A percentile compares a stretch with the other conserved stretches of the same genome.
Conservation (phyloP, 2,113 vertebrate species). For the Lagenorhynchus albirostris region DNA sequence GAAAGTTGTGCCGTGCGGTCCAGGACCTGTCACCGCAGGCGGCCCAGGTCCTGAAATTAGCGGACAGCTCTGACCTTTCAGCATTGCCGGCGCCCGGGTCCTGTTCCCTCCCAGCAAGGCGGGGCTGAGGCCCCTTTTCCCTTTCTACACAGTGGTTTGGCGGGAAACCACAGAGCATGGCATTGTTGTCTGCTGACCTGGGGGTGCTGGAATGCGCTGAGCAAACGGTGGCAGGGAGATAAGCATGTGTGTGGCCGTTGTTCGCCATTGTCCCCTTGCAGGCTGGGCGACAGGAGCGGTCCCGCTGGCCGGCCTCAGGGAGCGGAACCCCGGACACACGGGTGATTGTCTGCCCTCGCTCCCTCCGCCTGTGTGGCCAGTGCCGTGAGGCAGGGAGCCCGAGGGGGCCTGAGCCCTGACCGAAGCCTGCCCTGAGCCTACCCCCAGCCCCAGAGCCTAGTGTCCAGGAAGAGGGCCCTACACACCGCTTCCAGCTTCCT, state of each 20-base stretch:
- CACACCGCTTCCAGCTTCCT: background rate
- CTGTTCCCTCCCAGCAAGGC: background rate
- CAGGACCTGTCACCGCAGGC: background rate
- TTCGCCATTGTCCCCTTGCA: background rate
- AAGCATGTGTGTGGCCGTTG: background rate
- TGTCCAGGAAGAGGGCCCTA: background rate
- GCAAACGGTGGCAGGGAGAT: background rate
- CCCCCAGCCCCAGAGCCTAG: too few relatives aligned
- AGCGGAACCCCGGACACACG: background rate
- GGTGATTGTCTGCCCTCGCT: background rate
- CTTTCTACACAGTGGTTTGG: background rate
- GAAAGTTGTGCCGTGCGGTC: rapidly evolving
- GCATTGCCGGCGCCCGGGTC: rapidly evolving
- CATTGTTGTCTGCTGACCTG: background rate
- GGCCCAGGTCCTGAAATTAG: background rate
- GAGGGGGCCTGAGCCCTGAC: background rate
- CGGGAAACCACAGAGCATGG: background rate
- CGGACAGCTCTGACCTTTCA: background rate
- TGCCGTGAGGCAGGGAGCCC: background rate
- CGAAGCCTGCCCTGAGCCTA: background rate
- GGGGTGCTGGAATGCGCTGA: rapidly evolving
- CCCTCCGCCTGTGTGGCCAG: rapidly evolving
- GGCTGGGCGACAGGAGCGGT: background rate
- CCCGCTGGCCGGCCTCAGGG: background rate
- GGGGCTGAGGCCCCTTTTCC: background rate